These are phyloP conservation scores for Tinamus guttatus DNA, from an alignment of 2,113 vertebrate species.

Conservation along the genomic window DNA sequence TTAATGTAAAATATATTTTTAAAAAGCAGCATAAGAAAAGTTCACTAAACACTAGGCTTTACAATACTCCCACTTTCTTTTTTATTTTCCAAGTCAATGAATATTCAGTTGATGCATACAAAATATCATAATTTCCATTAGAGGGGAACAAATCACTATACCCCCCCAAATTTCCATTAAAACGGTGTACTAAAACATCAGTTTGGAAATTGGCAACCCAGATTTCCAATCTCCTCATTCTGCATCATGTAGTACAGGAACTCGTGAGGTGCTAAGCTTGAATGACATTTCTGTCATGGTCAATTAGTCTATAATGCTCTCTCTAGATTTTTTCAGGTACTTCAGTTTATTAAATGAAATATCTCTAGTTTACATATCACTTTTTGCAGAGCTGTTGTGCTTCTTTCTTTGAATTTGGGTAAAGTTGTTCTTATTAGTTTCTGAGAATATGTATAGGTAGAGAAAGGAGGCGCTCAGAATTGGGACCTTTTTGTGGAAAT, in stretches of 20 bases:
- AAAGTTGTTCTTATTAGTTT: neutral
- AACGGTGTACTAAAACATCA: neutral
- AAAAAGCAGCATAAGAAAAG: neutral
- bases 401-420: neutral
- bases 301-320: neutral
- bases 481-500: neutral
- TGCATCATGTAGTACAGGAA: neutral
- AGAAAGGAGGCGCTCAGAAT: neutral
- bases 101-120: neutral
- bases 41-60: neutral
- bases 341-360: neutral
- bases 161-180: neutral
- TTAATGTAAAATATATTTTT: neutral
- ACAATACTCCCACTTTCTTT: neutral
- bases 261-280: neutral
- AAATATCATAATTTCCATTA: neutral
- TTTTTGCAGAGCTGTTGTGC: neutral
- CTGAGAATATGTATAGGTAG: neutral
- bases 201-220: neutral
- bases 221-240: neutral
- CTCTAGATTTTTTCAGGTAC: neutral
- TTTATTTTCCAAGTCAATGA: neutral
- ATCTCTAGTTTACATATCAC: neutral
- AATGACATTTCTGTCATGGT: neutral
- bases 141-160: neutral